Conservation (phyloP, 2,888 invertebrate species). For the Gryllus longicercus region DNA sequence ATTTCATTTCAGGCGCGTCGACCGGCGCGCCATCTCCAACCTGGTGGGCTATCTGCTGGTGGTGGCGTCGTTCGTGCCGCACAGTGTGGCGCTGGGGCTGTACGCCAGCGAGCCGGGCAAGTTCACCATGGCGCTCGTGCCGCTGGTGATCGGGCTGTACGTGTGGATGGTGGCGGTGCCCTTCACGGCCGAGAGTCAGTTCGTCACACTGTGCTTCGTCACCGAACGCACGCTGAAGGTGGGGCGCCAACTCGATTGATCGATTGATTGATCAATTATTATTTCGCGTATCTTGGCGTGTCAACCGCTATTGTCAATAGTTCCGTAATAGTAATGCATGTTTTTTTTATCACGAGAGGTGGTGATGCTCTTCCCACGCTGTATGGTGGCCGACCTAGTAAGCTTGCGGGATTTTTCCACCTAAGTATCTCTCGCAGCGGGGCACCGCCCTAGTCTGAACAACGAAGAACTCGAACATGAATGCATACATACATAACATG, state of each 20-base stretch:
- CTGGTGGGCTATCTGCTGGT: neutral
- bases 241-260: no score
- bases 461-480: no score
- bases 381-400: neutral
- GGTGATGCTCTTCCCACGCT: neutral
- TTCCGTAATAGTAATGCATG: no score
- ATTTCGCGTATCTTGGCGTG: no score
- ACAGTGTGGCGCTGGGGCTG: neutral
- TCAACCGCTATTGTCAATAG: no score
- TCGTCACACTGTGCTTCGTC: constrained; percentile 3
- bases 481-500: no score
- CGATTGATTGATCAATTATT: no score
- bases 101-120: neutral
- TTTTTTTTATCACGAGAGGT: no score
- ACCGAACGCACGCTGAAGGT: neutral
- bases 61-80: neutral
- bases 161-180: neutral
- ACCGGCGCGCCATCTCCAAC: neutral
- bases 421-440: no score
- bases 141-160: neutral
- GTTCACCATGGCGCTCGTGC: neutral
- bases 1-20: neutral
- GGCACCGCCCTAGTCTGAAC: no score
- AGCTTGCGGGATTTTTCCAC: no score
- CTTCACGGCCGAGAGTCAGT: neutral